Evolutionary conservation across 1,140 invertebrate genomes (phyloP), one percentile per base, ranked within the genome.

Genomic region (Orius laevigatus): DNA sequence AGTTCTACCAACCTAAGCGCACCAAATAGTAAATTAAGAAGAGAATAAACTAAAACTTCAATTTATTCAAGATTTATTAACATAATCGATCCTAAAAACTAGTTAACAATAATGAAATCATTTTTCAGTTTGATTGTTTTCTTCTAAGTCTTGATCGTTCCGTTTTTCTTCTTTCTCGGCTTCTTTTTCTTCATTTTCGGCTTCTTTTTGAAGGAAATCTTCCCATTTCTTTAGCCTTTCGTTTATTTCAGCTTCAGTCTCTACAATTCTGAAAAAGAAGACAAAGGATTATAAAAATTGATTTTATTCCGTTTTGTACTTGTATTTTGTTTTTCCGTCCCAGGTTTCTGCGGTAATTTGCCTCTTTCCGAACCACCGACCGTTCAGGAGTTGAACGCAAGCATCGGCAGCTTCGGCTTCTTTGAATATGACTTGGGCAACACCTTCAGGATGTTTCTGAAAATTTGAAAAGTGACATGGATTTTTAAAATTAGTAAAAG

Each of bases 281-380:
- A 31, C 2, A 5, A 39, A 15, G 20, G 31, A 38, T 9, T 15
- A 18, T n/a, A 1, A 34, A 11, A 46, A 15, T 33, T 12, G 10
- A 35, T 32, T 32, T 40, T n/a, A 18, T 15, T 18, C 6, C n/a
- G 11, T 25, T 44, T 33, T 11, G 31, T 54, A 78, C 73, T 78
- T 88, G 66, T 84, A 97, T 64, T 93, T 96, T 0, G 88, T 92
- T 62, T 81, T 83, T 5, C 95, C 95, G 70, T 98, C 93, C 88
- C 91, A 98, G 50, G 82, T 78, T 60, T 82, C 79, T 2, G 91
- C 94, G 3, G 70, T 74, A 15, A 98, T 72, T 64, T 81, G 73
- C 20, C 84, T 70, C 58, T 91, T 79, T 2, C 79, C 82, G 68
- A 96, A 96, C 74, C 84, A 91, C n/a, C 91, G 72, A 0, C 85